Conservation (phyloP, 2,797 vertebrate species). For the Mormyrus proboscirostris region DNA sequence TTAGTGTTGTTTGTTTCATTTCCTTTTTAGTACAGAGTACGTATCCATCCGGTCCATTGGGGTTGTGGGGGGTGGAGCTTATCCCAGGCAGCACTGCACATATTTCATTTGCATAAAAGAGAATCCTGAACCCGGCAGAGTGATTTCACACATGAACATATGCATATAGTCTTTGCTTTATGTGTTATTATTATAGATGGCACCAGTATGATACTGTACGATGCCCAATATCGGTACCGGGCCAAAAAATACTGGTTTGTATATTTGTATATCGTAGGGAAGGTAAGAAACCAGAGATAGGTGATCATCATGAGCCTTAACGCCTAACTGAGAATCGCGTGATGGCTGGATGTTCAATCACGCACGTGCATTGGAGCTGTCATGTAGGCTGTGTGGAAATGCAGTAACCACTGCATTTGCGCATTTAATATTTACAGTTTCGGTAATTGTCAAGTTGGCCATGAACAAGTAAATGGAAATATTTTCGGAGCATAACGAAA, state of each 20-base stretch:
- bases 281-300: background rate
- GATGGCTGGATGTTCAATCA: background rate
- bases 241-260: background rate
- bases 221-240: background rate
- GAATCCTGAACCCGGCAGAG: background rate
- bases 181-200: background rate
- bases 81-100: background rate
- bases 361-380: background rate
- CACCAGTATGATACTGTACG: background rate
- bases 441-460: background rate
- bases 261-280: background rate
- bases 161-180: background rate
- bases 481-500: background rate
- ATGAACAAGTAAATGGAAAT: background rate
- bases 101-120: background rate
- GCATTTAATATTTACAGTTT: background rate
- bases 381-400: background rate
- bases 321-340: background rate
- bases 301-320: background rate
- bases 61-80: background rate
- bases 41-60: background rate
- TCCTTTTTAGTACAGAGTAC: background rate
- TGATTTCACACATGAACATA: background rate
- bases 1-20: background rate
- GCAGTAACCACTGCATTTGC: background rate